These are phyloP conservation scores for Sclerurus mexicanus DNA, from an alignment of 2,113 vertebrate species.

Conservation along the genomic window DNA sequence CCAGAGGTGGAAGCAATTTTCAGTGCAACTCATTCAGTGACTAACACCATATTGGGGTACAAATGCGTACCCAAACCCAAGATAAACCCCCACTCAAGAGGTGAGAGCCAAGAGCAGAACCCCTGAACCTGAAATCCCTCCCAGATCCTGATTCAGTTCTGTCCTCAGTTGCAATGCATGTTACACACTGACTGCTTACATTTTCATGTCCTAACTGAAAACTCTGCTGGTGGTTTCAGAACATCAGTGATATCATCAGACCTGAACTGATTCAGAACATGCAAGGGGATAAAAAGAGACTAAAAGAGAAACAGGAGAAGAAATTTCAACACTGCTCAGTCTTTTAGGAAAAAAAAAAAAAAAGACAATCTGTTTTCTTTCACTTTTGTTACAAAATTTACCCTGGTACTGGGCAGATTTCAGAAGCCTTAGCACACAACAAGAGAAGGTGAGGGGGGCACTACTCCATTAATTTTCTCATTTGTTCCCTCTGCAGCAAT, in stretches of 20 bases:
- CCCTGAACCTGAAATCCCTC: background rate
- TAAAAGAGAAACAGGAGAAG: background rate
- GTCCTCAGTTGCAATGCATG: background rate
- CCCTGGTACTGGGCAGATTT: background rate
- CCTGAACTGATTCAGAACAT: background rate
- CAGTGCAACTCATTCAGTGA: background rate
- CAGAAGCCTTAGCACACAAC: background rate
- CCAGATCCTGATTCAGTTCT: background rate
- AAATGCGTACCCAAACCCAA: background rate
- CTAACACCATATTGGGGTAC: background rate
- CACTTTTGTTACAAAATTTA: background rate
- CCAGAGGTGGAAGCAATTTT: background rate
- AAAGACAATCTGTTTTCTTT: background rate
- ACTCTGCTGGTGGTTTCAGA: background rate
- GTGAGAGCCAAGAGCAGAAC: background rate
- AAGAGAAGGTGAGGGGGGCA: background rate
- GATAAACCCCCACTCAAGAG: background rate
- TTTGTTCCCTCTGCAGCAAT: constrained; percentile 41
- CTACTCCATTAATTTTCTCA: background rate
- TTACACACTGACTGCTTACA: background rate
- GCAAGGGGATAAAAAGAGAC: rapidly evolving
- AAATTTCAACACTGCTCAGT: background rate
- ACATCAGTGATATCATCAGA: background rate
- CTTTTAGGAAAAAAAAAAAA: background rate
- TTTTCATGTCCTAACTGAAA: background rate